Percentiles rank a stretch among this genome's conserved stretches.
Evolutionary conservation across 2,113 vertebrate species (phyloP).

Genomic region (Cochlearius cochlearius): DNA sequence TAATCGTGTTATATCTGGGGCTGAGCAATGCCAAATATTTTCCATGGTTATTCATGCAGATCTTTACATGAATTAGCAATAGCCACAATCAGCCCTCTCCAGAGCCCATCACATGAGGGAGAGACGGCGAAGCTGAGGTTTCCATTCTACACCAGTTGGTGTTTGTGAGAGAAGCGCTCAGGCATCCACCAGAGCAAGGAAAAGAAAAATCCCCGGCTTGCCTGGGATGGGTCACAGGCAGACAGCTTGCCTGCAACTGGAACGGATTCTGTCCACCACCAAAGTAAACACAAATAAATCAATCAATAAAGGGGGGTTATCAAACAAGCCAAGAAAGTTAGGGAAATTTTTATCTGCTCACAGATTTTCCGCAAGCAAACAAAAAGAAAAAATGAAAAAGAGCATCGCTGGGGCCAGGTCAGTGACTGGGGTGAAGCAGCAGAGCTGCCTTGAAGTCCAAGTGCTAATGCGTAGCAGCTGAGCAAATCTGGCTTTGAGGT

Average conservation of each 20-base stretch:
- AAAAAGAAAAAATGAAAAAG: too few species aligned
- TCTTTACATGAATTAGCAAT: not conserved
- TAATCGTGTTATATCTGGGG: not conserved
- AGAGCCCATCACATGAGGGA: accelerated
- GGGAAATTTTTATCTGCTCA: not conserved
- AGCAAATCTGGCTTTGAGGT: not conserved
- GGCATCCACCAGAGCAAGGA: not conserved
- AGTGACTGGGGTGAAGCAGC: not conserved
- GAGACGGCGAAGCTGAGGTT: not conserved
- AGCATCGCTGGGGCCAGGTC: not conserved
- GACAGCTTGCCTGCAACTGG: not conserved
- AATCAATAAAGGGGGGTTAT: not conserved
- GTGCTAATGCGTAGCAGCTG: not conserved
- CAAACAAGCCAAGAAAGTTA: not conserved
- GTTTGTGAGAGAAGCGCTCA: not conserved
- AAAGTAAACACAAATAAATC: not conserved
- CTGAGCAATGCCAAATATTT: slow-evolving; percentile 48
- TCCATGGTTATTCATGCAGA: slow-evolving; percentile 29
- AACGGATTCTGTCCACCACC: not conserved
- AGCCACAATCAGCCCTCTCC: not conserved
- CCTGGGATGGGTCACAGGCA: not conserved
- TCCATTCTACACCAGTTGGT: not conserved
- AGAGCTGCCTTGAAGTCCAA: not conserved
- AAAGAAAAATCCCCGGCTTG: not conserved
- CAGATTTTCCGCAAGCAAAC: not conserved